Base-by-base conservation (phyloP, 2,113 vertebrate genomes). In the Hiodon tergisus region DNA sequence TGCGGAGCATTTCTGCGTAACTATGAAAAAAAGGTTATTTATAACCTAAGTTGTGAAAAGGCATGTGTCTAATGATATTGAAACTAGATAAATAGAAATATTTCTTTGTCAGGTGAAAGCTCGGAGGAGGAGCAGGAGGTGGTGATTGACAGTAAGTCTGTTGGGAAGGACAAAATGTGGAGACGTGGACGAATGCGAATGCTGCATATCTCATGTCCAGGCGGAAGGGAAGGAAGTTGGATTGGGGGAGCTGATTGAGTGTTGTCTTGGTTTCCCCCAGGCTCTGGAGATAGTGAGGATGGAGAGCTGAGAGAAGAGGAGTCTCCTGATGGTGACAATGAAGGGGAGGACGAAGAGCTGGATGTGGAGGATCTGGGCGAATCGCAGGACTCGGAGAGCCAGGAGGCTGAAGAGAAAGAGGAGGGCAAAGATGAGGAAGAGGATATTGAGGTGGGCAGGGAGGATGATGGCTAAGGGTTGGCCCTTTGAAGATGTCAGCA, bases 211-310 rank as follows among this genome's bases (percentile, higher is more conserved):
- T 63, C n/a, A 61, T 51, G 8, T 8, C 59, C n/a, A 48, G 60
- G n/a, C 67, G 6, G 9, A 11, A n/a, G n/a, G n/a, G 17, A 3
- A 13, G 10, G 10, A 31, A 11, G 10, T 68, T 46, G 6, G 67
- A 31, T 31, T 52, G 11, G 53, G 58, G 7, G 14, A 1, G n/a
- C 6, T 16, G 6, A 46, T 53, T 52, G 48, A 16, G 2, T 6
- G 76, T 48, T 5, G 69, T n/a, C 5, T 4, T 13, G 48, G 47
- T 77, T 10, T 72, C 7, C 74, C 57, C 4, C 14, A 92, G 91
- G 87, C 11, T 89, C 89, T 7, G 89, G 87, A 54, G 88, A 90
- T 80, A 90, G 88, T 11, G 88, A 90, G 16, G 86, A 86, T 77
- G 88, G 87, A 2, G 86, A 73, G 13, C 71, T 66, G 55, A 67